These are phyloP conservation scores for Sarcophaga peregrina DNA, from an alignment of 1,140 invertebrate genomes.

Conservation along the genomic window DNA sequence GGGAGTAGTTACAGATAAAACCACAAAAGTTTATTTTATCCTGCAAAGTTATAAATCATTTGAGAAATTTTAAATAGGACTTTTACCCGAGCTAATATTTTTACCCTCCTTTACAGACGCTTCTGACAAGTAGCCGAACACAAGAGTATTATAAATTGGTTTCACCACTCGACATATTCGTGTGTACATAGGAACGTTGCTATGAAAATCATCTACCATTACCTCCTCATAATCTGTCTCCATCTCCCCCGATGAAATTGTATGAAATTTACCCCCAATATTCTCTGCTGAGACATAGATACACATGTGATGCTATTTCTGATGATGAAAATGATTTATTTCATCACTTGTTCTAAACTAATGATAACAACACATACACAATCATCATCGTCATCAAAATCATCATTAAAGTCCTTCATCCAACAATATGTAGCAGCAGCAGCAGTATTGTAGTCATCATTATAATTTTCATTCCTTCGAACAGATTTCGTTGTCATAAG, in stretches of 20 bases:
- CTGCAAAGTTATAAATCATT: no score
- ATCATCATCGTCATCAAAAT: neutral
- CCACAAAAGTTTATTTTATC: no score
- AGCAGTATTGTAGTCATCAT: neutral
- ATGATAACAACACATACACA: slow-evolving; percentile 32
- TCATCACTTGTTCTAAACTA: slow-evolving; percentile 34
- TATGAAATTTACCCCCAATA: neutral
- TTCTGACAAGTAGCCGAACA: no score
- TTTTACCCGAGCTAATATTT: no score
- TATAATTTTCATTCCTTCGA: neutral
- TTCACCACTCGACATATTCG: neutral
- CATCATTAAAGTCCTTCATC: neutral
- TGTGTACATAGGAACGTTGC: neutral
- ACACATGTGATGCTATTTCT: neutral
- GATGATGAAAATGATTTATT: slow-evolving; percentile 37
- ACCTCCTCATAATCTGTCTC: neutral
- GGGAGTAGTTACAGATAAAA: no score
- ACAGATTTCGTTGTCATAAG: neutral
- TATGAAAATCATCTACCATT: neutral
- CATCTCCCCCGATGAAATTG: neutral
- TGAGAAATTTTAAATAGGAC: no score
- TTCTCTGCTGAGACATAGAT: neutral
- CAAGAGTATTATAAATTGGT: neutral
- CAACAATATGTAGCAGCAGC: no score
- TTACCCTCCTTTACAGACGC: no score